Evolutionary conservation across 2,113 vertebrate species (phyloP).

Genomic region (Butorides virescens): DNA sequence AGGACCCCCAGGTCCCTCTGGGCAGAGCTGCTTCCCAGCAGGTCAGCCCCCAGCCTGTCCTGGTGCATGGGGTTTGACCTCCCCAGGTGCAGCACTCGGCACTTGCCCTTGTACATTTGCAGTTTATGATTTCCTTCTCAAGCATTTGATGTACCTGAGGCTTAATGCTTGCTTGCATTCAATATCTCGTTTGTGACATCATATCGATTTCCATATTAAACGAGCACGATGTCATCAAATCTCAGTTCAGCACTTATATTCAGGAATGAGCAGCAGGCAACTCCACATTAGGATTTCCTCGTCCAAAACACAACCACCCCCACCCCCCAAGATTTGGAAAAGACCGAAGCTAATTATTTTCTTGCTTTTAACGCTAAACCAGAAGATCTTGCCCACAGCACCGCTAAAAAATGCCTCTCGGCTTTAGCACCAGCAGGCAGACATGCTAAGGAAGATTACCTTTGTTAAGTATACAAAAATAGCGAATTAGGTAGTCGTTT

Average conservation of each 20-base stretch:
- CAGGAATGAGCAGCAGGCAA: not conserved
- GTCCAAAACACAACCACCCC: not conserved
- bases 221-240: not conserved
- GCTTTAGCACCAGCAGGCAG: not conserved
- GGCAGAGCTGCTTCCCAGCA: no score
- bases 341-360: not conserved
- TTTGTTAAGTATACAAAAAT: not conserved
- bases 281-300: not conserved
- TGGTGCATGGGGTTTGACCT: no score
- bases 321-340: not conserved
- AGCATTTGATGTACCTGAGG: not conserved
- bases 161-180: not conserved
- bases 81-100: no score
- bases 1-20: no score
- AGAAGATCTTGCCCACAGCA: not conserved
- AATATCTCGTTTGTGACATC: not conserved
- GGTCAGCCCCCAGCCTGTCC: no score
- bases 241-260: not conserved
- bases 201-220: not conserved
- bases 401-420: not conserved
- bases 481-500: not conserved
- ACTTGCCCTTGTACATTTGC: accelerated
- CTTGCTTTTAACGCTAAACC: not conserved
- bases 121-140: not conserved
- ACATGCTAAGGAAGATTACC: not conserved